A percentile compares a stretch with the other conserved stretches of the same genome.
phyloP scores from a whole-genome alignment of 2,797 vertebrate species.

The Hydrophis major region DNA sequence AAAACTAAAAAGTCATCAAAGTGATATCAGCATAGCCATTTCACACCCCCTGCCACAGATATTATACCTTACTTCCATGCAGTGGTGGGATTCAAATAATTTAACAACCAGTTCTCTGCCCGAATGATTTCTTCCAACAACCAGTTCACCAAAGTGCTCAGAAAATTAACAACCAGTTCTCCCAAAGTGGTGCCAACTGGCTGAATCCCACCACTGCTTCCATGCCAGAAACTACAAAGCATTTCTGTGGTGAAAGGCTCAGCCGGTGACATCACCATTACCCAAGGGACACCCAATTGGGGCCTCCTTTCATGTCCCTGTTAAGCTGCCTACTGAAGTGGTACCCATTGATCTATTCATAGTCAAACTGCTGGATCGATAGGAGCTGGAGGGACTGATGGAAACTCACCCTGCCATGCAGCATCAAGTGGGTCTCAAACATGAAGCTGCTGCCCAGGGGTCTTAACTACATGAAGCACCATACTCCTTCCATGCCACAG shows the following conservation, averaged over 20 bases:
- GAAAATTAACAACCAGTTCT: no score
- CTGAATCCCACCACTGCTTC: background rate
- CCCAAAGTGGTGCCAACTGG: no score
- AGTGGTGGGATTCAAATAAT: no score
- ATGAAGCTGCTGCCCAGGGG: fast-evolving
- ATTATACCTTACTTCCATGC: background rate
- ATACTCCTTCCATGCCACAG: background rate
- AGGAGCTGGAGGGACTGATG: background rate
- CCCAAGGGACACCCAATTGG: background rate
- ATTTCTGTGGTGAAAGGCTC: background rate
- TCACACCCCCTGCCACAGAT: background rate
- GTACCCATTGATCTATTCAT: background rate
- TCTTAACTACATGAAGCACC: background rate
- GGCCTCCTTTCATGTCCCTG: background rate
- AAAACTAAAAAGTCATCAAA: background rate
- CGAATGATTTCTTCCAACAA: no score
- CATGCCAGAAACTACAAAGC: background rate
- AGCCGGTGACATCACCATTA: background rate
- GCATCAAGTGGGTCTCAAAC: background rate
- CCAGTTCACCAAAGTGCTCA: no score
- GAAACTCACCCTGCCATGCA: background rate
- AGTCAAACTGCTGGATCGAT: background rate
- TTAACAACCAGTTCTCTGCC: no score
- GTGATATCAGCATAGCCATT: background rate
- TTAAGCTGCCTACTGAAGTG: background rate